These are phyloP conservation scores for Drosophila infuscata DNA, from an alignment of 2,888 invertebrate genomes.

Conservation along the genomic window DNA sequence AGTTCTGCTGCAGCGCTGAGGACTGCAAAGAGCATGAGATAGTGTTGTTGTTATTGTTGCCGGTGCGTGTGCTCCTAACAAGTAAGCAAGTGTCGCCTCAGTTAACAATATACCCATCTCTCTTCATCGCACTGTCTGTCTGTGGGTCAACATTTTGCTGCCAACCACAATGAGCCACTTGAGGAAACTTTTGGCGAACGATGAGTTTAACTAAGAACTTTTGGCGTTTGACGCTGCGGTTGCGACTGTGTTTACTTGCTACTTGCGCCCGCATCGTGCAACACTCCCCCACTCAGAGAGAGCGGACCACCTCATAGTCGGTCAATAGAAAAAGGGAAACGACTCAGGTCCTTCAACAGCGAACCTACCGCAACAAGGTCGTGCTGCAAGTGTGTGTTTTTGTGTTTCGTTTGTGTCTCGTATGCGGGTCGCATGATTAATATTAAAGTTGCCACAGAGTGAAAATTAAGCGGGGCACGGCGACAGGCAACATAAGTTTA, in stretches of 20 bases:
- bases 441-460: slow-evolving; percentile 73
- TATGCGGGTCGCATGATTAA: slow-evolving; percentile 77
- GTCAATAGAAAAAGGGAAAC: slow-evolving; percentile 44
- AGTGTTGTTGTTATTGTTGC: slow-evolving; percentile 4
- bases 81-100: slow-evolving; percentile 64
- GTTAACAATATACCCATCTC: slow-evolving; percentile 41
- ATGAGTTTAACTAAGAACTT: slow-evolving; percentile 79
- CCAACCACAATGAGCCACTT: slow-evolving; percentile 77
- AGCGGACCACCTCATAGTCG: slow-evolving; percentile 20
- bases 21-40: slow-evolving; percentile 63
- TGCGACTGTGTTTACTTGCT: slow-evolving; percentile 15
- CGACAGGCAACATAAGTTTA: slow-evolving; percentile 69
- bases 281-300: slow-evolving; percentile 1
- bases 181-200: slow-evolving; percentile 66
- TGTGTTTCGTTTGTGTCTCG: slow-evolving; percentile 44
- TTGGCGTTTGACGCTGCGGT: slow-evolving; percentile 72
- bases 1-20: slow-evolving; percentile 56
- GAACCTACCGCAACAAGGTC: slow-evolving; percentile 46
- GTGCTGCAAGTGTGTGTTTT: slow-evolving; percentile 24
- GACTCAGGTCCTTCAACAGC: slow-evolving; percentile 28
- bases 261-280: slow-evolving; percentile 1
- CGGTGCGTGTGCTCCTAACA: slow-evolving; percentile 60
- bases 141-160: slow-evolving; percentile 73
- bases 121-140: slow-evolving; percentile 16
- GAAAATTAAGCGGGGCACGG: slow-evolving; percentile 68